These are phyloP conservation scores for Meiosimyza platycephala DNA, from an alignment of 2,888 invertebrate genomes.

Conservation along the genomic window DNA sequence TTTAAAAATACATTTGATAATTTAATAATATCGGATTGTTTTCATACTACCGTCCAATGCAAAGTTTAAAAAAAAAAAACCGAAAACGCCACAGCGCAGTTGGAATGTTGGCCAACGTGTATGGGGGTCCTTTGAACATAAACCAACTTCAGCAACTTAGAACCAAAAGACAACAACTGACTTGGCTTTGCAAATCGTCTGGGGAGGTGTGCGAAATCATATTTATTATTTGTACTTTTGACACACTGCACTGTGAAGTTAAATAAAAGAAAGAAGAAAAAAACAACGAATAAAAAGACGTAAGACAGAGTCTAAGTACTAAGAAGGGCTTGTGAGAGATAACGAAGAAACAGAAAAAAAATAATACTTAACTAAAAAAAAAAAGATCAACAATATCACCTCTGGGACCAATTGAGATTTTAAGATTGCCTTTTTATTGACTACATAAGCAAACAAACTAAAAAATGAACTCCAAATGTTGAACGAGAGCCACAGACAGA, in stretches of 20 bases:
- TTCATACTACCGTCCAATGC: too few relatives aligned
- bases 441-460: not conserved
- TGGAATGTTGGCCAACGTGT: constrained; percentile 40
- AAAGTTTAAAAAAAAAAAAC: constrained; percentile 29
- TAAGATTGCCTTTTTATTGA: constrained; percentile 32
- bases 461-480: not conserved
- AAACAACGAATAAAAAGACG: not conserved
- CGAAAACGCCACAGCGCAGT: constrained; percentile 48
- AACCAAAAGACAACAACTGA: not conserved
- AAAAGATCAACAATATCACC: constrained; percentile 47
- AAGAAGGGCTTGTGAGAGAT: not conserved
- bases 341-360: constrained; percentile 1
- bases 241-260: constrained; percentile 29
- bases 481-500: not conserved
- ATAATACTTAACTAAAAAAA: constrained; percentile 15
- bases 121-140: not conserved
- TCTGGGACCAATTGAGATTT: constrained; percentile 58
- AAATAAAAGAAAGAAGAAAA: not conserved
- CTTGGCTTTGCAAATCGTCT: constrained; percentile 32
- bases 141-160: not conserved
- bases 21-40: too few relatives aligned
- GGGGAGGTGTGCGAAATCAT: constrained; percentile 53
- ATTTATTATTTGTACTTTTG: constrained; percentile 56
- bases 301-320: not conserved
- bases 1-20: too few relatives aligned